Percentiles rank a stretch among this genome's conserved stretches.
Conservation (phyloP, 1,140 invertebrate species). For the Harpegnathos saltator region DNA sequence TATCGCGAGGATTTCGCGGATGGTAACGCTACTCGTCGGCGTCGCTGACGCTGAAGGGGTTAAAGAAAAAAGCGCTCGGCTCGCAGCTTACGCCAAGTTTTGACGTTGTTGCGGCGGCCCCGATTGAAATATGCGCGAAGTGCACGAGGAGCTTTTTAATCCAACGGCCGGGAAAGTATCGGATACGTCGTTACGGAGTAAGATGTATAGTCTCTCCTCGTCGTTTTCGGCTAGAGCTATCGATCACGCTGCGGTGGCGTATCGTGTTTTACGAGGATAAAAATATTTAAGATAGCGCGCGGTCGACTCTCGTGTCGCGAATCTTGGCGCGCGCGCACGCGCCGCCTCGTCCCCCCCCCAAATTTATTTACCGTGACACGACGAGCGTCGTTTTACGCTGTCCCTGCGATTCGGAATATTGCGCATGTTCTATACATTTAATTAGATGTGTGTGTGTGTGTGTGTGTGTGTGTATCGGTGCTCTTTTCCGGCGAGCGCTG, state of each 20-base stretch:
- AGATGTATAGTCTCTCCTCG: conserved; percentile 57
- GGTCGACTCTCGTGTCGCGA: conserved; percentile 16
- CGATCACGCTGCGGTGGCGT: conserved; percentile 58
- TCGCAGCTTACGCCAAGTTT: conserved; percentile 58
- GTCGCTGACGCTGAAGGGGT: conserved; percentile 38
- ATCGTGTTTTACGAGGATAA: conserved; percentile 59
- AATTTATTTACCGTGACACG: conserved; percentile 48
- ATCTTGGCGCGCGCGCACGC: no score
- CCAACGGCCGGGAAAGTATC: conserved; percentile 55
- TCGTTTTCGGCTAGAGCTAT: conserved; percentile 59
- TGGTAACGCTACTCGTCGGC: conserved; percentile 28
- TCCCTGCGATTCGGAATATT: not conserved
- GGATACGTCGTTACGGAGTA: conserved; percentile 61
- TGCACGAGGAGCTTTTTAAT: conserved; percentile 60
- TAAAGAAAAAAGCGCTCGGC: conserved; percentile 40
- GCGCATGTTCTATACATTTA: no score
- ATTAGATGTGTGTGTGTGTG: no score
- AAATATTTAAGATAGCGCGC: conserved; percentile 52
- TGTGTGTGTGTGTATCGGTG: no score
- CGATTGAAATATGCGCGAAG: conserved; percentile 61
- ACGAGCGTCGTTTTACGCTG: conserved; percentile 4
- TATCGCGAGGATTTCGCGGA: conserved; percentile 34
- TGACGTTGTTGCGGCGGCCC: conserved; percentile 58
- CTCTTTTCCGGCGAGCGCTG: not conserved
- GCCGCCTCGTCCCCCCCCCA: not conserved